Conservation (phyloP, 2,113 vertebrate species). For the Trichechus manatus region DNA sequence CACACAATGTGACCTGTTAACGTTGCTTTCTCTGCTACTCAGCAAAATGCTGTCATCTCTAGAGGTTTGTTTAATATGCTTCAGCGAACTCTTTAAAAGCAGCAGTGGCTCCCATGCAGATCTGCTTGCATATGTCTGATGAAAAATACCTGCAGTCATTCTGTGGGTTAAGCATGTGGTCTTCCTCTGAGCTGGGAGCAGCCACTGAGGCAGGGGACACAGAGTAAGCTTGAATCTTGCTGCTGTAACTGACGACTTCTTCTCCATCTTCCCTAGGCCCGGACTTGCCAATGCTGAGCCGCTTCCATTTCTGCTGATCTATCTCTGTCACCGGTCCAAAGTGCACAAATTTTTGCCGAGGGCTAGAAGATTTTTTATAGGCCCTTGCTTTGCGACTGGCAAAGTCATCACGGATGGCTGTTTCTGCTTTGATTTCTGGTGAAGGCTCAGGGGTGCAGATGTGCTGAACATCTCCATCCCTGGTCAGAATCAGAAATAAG, state of each 20-base stretch:
- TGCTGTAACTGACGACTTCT: slow-evolving; percentile 62
- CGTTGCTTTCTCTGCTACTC: background rate
- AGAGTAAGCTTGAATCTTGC: background rate
- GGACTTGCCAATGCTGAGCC: slow-evolving; percentile 88
- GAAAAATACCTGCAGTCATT: slow-evolving; percentile 86
- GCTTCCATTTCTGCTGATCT: slow-evolving; percentile 91
- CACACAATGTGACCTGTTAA: background rate
- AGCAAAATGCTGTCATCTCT: background rate
- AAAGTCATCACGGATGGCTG: slow-evolving; percentile 87
- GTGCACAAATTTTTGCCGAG: slow-evolving; percentile 93
- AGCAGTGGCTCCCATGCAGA: slow-evolving; percentile 36
- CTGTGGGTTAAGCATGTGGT: slow-evolving; percentile 63
- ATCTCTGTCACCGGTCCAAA: slow-evolving; percentile 98
- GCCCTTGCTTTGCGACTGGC: slow-evolving; percentile 88
- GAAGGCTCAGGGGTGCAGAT: slow-evolving; percentile 74
- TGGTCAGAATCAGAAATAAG: slow-evolving; percentile 83
- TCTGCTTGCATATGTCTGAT: background rate
- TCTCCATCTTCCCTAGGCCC: slow-evolving; percentile 79
- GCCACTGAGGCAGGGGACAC: slow-evolving; percentile 36
- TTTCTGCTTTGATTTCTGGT: slow-evolving; percentile 87
- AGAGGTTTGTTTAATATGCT: background rate
- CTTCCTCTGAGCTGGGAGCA: background rate
- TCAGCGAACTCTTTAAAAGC: slow-evolving; percentile 42
- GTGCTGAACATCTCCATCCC: slow-evolving; percentile 82
- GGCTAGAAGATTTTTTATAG: slow-evolving; percentile 87